Percentiles rank a stretch among this genome's conserved stretches.
phyloP scores from a whole-genome alignment of 2,113 vertebrate species.

The Myrmecobius fasciatus region DNA sequence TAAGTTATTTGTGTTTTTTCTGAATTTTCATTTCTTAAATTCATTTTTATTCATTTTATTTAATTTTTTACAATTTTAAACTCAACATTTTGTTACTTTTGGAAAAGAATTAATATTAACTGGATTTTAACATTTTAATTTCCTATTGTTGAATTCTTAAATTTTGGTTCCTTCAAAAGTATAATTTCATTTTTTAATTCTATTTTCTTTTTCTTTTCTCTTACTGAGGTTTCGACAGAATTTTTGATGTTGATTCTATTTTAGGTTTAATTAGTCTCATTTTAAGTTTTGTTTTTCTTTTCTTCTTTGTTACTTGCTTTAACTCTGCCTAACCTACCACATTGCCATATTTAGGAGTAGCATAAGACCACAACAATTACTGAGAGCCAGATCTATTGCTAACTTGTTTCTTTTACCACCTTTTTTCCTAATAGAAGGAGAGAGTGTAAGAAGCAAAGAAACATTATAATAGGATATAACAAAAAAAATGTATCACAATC shows the following conservation, averaged over 20 bases:
- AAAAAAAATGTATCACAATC: neutral
- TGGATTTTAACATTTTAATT: too few species aligned
- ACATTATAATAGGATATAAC: neutral
- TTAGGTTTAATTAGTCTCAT: neutral
- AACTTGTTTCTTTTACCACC: neutral
- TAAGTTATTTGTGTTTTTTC: neutral
- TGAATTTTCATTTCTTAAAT: neutral
- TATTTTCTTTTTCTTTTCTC: neutral
- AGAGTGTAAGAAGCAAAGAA: neutral
- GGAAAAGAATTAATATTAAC: too few species aligned
- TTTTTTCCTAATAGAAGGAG: too few species aligned
- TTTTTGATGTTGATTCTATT: neutral
- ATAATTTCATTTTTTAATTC: neutral
- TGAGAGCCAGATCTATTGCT: neutral
- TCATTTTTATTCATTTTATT: neutral
- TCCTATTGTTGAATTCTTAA: too few species aligned
- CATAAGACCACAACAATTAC: neutral
- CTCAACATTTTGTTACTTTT: too few species aligned
- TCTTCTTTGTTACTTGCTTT: neutral
- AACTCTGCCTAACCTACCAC: neutral
- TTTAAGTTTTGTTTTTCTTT: neutral
- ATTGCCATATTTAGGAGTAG: neutral
- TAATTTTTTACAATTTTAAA: too few species aligned
- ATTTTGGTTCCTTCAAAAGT: too few species aligned
- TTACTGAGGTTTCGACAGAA: neutral